Base-by-base conservation (phyloP, 2,888 invertebrate genomes). In the Polia nebulosa region DNA sequence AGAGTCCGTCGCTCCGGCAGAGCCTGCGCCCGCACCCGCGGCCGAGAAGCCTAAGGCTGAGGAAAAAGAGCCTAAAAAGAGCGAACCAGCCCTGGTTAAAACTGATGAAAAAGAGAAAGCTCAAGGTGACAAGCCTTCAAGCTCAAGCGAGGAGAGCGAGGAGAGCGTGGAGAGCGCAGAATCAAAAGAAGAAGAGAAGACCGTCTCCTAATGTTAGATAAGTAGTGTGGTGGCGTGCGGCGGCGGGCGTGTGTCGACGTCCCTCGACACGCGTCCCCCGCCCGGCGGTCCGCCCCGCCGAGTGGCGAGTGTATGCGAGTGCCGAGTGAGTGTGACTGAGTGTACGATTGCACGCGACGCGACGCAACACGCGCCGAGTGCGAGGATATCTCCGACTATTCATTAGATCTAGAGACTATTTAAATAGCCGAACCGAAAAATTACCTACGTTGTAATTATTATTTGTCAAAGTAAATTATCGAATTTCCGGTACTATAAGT, bases 401-500 rank as follows among this genome's bases (percentile, higher is more conserved):
- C 90, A 91, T 87, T 94, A 93, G 90, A 92, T 88, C 87, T 95
- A 95, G 92, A 94, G 94, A 95, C 94, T 94, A 94, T 94, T 94
- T 93, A 94, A 94, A 92, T 93, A 93, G 91, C 91, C 87, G 88
- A 90, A 90, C 87, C 88, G 88, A 91, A 91, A 88, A 94, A 94
- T 93, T 92, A 93, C 91, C 89, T 91, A 88, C 85, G 92, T 92
- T 94, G 95, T 95, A 95, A 94, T 95, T 94, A 93, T 91, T 90
- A 89, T 87, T 90, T 92, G 89, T 91, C 90, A 90, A 90, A 93
- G 88, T 95, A 94, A 95, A 94, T 95, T 94, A 95, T 94, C 94
- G 94, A 95, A 94, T 94, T 94, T 93, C 92, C 89, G 94, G 92
- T 95, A 94, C 91, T 93, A 89, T 95, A 94, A 94, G 91, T 94